These are phyloP conservation scores for Cecropterus lyciades DNA, from an alignment of 1,140 invertebrate genomes.

Conservation along the genomic window DNA sequence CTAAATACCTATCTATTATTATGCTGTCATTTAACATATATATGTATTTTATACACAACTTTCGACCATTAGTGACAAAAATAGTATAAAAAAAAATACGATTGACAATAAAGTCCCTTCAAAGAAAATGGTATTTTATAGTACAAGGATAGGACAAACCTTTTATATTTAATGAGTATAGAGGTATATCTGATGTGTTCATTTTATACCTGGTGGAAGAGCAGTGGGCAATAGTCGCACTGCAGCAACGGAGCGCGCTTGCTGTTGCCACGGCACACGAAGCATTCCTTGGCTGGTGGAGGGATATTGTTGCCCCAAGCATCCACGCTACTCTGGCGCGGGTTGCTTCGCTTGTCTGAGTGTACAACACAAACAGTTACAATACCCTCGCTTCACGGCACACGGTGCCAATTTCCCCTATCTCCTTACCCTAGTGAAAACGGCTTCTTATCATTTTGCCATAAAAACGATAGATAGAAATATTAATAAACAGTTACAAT, in stretches of 20 bases:
- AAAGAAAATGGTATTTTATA: too few species aligned
- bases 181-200: neutral
- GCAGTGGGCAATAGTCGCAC: slow-evolving; percentile 96
- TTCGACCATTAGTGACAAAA: too few species aligned
- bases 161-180: too few species aligned
- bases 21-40: too few species aligned
- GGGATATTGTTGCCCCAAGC: slow-evolving; percentile 88
- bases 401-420: neutral
- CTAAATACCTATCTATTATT: too few species aligned
- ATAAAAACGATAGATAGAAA: neutral
- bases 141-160: too few species aligned
- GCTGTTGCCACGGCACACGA: slow-evolving; percentile 93
- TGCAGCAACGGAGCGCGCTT: slow-evolving; percentile 92
- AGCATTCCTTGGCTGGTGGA: slow-evolving; percentile 92
- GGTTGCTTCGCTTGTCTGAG: slow-evolving; percentile 11
- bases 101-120: too few species aligned
- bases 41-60: too few species aligned
- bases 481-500: neutral
- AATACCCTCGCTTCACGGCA: neutral
- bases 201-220: slow-evolving; percentile 89
- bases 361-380: slow-evolving; percentile 16
- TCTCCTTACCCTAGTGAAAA: neutral
- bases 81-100: too few species aligned
- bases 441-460: neutral
- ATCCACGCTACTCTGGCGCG: slow-evolving; percentile 81